Evolutionary conservation across 2,888 invertebrate genomes (phyloP).

Genomic region (Ptychoptera contaminata): DNA sequence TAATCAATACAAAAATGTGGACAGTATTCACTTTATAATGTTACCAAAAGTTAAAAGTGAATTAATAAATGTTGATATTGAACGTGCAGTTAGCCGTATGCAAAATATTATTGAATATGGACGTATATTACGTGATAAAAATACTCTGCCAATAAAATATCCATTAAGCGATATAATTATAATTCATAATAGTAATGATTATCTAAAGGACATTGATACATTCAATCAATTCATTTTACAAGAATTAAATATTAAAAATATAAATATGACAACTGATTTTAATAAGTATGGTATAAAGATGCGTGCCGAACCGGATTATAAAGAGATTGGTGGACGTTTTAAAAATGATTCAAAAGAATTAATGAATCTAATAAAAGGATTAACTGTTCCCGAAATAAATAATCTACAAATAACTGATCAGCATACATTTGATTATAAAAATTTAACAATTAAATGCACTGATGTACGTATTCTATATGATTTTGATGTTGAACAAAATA

Average conservation of each 20-base stretch:
- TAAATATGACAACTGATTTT: slow-evolving; percentile 80
- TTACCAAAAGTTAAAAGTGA: slow-evolving; percentile 56
- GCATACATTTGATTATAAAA: too few species aligned
- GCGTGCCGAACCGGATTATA: slow-evolving; percentile 90
- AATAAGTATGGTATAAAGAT: slow-evolving; percentile 80
- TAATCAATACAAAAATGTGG: slow-evolving; percentile 28
- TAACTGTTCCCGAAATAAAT: slow-evolving; percentile 57
- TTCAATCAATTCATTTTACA: slow-evolving; percentile 75
- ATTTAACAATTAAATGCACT: too few species aligned
- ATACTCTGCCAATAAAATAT: slow-evolving; percentile 89
- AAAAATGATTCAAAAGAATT: slow-evolving; percentile 85
- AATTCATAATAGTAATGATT: slow-evolving; percentile 68
- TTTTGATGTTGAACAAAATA: too few species aligned
- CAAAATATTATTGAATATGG: slow-evolving; percentile 91
- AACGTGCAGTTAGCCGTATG: slow-evolving; percentile 81
- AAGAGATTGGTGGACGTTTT: slow-evolving; percentile 62
- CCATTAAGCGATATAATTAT: slow-evolving; percentile 93
- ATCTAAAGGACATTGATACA: slow-evolving; percentile 60
- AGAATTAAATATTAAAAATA: slow-evolving; percentile 79
- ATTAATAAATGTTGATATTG: slow-evolving; percentile 71
- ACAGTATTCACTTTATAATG: slow-evolving; percentile 79
- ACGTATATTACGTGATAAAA: slow-evolving; percentile 79
- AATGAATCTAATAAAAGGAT: slow-evolving; percentile 59
- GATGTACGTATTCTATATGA: too few species aligned
- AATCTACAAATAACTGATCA: too few species aligned